Evolutionary conservation across 2,797 vertebrate species (phyloP), one percentile per base, ranked within the genome.

Genomic region (Poeciliopsis gracilis): DNA sequence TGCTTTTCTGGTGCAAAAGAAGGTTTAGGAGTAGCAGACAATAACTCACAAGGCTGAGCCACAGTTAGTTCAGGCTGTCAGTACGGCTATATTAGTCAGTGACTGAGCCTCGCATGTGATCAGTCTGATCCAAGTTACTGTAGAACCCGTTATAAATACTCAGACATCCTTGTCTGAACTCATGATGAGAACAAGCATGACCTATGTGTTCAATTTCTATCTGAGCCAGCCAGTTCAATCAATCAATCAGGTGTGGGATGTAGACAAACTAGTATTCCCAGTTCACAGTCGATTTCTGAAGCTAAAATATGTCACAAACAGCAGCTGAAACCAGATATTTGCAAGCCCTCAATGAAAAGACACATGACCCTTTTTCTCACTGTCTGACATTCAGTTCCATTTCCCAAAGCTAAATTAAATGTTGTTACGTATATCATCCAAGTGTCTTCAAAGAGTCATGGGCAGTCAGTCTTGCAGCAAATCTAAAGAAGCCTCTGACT

Each of bases 81-180:
- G 77, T 87, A 76, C 72, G 71, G 67, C 80, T 88, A 84, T 88
- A 85, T 87, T 73, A 84, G 87, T 86, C 84, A 80, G 59, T 11
- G 15, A 81, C 36, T 77, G 76, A 88, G 47, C 43, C 45, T 25
- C 46, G 76, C 79, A 75, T 67, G 87, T 82, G 86, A 88, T 81
- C 81, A 77, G 43, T 77, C 38, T 61, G 78, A 90, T 87, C 84
- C 78, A 80, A 85, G 66, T 73, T 82, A 77, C 82, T 76, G 81
- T 80, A 81, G 90, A 86, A 85, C 78, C 77, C 25, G 82, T 85
- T 88, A 91, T 87, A 90, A 91, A 92, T 90, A 91, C 63, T 61
- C 63, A 51, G 13, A 57, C 10, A 20, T 53, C 47, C 23, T 70
- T 20, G 38, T 69, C 23, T 69, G 10, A 41, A 43, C 38, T 36